A percentile compares a stretch with the other conserved stretches of the same genome.
phyloP scores from a whole-genome alignment of 1,140 invertebrate species.

The Aphelenchoides avenae region DNA sequence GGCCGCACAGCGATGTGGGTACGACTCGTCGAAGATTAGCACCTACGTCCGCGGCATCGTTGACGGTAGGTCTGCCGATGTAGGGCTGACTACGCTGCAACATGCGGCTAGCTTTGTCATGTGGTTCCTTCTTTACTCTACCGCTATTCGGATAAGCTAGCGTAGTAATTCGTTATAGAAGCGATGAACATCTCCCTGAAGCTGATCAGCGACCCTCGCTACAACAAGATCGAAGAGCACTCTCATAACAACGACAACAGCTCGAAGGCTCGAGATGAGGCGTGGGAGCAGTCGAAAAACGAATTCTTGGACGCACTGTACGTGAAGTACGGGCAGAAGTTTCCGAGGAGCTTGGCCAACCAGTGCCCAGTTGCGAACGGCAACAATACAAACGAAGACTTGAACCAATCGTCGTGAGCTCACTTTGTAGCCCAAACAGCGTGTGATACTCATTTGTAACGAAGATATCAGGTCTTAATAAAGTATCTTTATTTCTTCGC shows the following conservation, averaged over 20 bases:
- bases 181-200: constrained; percentile 55
- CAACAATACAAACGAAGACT: too few species aligned
- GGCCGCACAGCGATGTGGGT: constrained; percentile 47
- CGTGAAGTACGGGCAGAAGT: constrained; percentile 13
- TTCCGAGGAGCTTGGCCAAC: constrained; percentile 7
- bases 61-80: constrained; percentile 47
- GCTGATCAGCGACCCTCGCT: constrained; percentile 49
- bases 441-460: too few species aligned
- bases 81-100: too few species aligned
- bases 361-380: too few species aligned
- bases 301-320: constrained; percentile 9
- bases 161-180: constrained; percentile 37
- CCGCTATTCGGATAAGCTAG: not conserved
- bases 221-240: constrained; percentile 54
- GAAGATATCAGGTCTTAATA: too few species aligned
- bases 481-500: too few species aligned
- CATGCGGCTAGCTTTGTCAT: too few species aligned
- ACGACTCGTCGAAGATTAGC: constrained; percentile 37
- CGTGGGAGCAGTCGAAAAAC: constrained; percentile 38
- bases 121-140: not conserved
- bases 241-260: constrained; percentile 30
- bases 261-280: constrained; percentile 39
- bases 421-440: too few species aligned
- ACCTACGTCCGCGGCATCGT: constrained; percentile 48
- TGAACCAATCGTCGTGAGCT: too few species aligned